A percentile compares a stretch with the other conserved stretches of the same genome.
phyloP scores from a whole-genome alignment of 2,797 vertebrate genomes.

The Myoxocephalus aenaeus region DNA sequence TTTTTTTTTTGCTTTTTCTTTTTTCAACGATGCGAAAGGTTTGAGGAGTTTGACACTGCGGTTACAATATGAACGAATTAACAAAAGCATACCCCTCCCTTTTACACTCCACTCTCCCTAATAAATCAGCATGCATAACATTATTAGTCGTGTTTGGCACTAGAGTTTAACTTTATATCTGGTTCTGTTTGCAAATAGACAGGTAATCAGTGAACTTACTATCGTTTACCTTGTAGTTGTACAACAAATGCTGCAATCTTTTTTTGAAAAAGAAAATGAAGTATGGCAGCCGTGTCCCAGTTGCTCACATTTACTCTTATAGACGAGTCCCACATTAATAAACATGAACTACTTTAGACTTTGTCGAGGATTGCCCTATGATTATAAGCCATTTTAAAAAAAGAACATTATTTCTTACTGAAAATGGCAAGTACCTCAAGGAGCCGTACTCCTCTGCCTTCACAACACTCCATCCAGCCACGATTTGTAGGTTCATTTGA shows the following conservation, averaged over 20 bases:
- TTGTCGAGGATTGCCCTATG: constrained; percentile 47
- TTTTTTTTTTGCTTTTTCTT: not conserved
- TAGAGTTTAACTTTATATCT: constrained; percentile 51
- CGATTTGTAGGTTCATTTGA: constrained; percentile 28
- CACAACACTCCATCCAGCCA: constrained; percentile 32
- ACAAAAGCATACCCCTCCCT: constrained; percentile 8
- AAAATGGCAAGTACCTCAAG: constrained; percentile 53
- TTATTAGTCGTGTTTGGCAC: constrained; percentile 77
- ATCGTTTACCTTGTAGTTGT: constrained; percentile 32
- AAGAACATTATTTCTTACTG: constrained; percentile 5
- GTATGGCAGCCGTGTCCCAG: constrained; percentile 50
- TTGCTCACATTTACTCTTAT: constrained; percentile 48
- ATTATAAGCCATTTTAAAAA: constrained; percentile 35
- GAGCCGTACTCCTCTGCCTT: constrained; percentile 28
- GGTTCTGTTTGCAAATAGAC: constrained; percentile 49
- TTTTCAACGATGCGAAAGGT: constrained; percentile 24
- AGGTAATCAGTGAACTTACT: constrained; percentile 17
- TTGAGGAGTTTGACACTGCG: constrained; percentile 47
- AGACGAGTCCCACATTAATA: constrained; percentile 50
- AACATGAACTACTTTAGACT: constrained; percentile 51
- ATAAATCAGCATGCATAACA: constrained; percentile 46
- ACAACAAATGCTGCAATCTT: constrained; percentile 47
- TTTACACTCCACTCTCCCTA: constrained; percentile 24
- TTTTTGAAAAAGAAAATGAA: constrained; percentile 49
- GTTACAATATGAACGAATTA: constrained; percentile 54